Evolutionary conservation across 1,140 invertebrate genomes (phyloP).

Genomic region (Conus betulinus): DNA sequence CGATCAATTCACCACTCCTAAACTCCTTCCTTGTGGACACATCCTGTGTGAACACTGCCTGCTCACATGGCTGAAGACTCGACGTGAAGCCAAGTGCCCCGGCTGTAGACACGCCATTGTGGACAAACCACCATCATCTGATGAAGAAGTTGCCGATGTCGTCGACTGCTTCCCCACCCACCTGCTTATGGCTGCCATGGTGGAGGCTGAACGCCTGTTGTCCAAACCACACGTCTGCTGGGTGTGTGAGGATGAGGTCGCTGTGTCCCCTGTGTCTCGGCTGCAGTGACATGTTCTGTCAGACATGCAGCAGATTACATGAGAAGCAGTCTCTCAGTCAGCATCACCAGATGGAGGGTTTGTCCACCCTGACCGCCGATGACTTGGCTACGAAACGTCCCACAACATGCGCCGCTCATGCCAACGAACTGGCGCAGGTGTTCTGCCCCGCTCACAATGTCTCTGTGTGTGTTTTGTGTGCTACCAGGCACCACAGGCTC

Average conservation of each 20-base stretch:
- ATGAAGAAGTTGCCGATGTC: neutral
- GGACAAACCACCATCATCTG: neutral
- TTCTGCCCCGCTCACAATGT: neutral
- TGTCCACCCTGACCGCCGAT: neutral
- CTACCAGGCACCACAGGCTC: neutral
- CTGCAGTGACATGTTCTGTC: constrained; percentile 19
- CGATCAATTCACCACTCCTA: neutral
- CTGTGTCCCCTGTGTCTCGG: neutral
- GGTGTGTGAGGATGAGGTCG: constrained; percentile 13
- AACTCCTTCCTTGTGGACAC: constrained; percentile 19
- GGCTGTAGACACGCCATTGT: neutral
- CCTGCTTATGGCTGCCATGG: neutral
- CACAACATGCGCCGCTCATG: neutral
- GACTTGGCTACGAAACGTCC: neutral
- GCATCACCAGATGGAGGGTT: neutral
- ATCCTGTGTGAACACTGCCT: constrained; percentile 18
- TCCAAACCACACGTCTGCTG: constrained; percentile 2
- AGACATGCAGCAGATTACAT: neutral
- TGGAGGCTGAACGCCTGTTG: neutral
- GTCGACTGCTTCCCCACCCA: constrained; percentile 1
- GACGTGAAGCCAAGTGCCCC: neutral
- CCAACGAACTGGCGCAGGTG: neutral
- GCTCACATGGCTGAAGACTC: neutral
- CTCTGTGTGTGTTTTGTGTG: neutral
- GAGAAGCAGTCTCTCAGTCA: neutral